Percentiles rank a stretch among this genome's conserved stretches.
Evolutionary conservation across 2,888 invertebrate genomes (phyloP).

Genomic region (Tetranychus piercei): DNA sequence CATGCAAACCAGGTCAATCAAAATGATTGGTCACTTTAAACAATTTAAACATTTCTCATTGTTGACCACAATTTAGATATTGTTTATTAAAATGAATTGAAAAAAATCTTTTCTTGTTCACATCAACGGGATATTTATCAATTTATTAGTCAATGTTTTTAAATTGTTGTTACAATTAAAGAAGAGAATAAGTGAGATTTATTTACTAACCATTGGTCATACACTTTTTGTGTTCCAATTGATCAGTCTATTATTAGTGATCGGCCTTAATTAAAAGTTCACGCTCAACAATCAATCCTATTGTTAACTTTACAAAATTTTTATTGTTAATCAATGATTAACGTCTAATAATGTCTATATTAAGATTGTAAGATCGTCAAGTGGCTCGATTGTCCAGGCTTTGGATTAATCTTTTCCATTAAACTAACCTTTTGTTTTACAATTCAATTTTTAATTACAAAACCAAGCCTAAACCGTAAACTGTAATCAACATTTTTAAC

Average conservation of each 20-base stretch:
- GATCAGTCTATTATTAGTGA: background rate
- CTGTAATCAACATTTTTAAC: background rate
- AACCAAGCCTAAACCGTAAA: background rate
- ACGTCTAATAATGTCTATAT: background rate
- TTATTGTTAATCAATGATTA: background rate
- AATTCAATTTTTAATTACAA: background rate
- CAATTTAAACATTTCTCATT: background rate
- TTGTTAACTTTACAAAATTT: background rate
- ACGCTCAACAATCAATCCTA: background rate
- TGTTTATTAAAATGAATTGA: background rate
- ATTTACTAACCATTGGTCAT: background rate
- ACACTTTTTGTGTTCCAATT: background rate
- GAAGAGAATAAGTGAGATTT: background rate
- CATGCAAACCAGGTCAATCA: background rate
- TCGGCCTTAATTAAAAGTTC: background rate
- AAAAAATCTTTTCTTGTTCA: background rate
- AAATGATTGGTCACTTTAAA: background rate
- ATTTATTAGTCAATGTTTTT: background rate
- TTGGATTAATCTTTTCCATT: too few relatives aligned
- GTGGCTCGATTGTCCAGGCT: too few relatives aligned
- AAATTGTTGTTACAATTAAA: background rate
- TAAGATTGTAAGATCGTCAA: too few relatives aligned
- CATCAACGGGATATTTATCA: background rate
- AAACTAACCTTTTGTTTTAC: background rate
- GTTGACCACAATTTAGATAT: background rate